A percentile compares a stretch with the other conserved stretches of the same genome.
Conservation (phyloP, 2,888 invertebrate genomes). For the Allolobophora icterica region DNA sequence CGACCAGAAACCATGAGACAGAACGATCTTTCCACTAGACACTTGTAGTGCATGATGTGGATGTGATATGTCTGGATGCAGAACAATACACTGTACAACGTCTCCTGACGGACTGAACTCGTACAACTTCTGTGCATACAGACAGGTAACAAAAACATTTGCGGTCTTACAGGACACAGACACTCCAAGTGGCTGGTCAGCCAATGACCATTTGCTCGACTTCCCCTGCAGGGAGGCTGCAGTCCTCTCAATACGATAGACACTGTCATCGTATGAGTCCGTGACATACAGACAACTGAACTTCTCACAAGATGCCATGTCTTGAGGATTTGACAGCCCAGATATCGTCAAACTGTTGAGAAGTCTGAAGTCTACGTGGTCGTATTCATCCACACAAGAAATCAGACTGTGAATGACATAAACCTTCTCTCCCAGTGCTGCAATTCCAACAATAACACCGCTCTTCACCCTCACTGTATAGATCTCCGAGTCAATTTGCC, state of each 20-base stretch:
- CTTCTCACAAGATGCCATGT: slow-evolving; percentile 25
- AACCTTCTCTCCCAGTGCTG: background rate
- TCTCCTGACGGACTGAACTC: slow-evolving; percentile 17
- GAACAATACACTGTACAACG: slow-evolving; percentile 18
- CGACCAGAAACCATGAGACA: slow-evolving; percentile 35
- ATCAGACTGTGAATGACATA: slow-evolving; percentile 19
- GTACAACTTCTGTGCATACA: slow-evolving; percentile 29
- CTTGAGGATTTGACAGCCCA: slow-evolving; percentile 29
- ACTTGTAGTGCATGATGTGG: slow-evolving; percentile 26
- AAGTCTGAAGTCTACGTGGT: background rate
- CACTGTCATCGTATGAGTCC: slow-evolving; percentile 26
- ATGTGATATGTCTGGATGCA: slow-evolving; percentile 29
- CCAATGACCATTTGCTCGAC: slow-evolving; percentile 25
- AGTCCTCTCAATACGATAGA: background rate
- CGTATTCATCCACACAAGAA: slow-evolving; percentile 14
- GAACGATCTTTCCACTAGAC: background rate
- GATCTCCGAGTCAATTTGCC: background rate
- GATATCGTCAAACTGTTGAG: background rate
- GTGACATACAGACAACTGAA: slow-evolving; percentile 21
- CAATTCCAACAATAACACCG: slow-evolving; percentile 17
- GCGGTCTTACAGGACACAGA: background rate
- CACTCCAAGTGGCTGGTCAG: slow-evolving; percentile 30
- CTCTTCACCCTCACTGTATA: background rate
- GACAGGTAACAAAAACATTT: slow-evolving; percentile 14
- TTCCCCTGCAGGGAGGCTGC: background rate